Evolutionary conservation across 2,113 vertebrate species (phyloP), one percentile per base, ranked within the genome.

Genomic region (Arizona elegans): DNA sequence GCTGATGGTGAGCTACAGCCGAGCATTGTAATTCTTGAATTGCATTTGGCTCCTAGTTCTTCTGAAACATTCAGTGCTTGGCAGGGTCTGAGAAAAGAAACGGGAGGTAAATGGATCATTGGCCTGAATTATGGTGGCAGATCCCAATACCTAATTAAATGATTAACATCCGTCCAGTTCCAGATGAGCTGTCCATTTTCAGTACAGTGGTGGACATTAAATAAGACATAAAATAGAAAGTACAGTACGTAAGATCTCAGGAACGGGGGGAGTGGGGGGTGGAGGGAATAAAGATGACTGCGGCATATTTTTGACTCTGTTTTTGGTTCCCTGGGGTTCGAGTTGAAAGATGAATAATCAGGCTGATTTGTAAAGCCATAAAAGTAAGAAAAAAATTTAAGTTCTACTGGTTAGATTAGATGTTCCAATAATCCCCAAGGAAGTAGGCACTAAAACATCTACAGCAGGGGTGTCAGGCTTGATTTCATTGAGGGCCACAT

Each of bases 111-210:
- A 86, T 86, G 75, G 55, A 58, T 88, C 88, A 52, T 86, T 92
- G 92, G 53, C 81, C 87, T 89, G 92, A 93, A 93, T 93, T 93
- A 86, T 50, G 47, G 90, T 93, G 88, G 75, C 88, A 90, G 70
- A 50, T 59, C 55, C 88, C 88, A 86, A 19, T 86, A 56, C 23
- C 89, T 95, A 94, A 19, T 93, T 88, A 1, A 33, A 24, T 17
- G 94, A 89, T 54, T 0, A 0, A 23, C 56, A 62, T 4, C 50
- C 47, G 13, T 47, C 88, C 55, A 29, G 0, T 43, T 70, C 54
- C 24, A n/a, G 81, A 90, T 92, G 89, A 58, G 91, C 94, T 54
- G 86, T 65, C 50, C 24, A 87, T 81, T 93, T 90, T 5, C 3
- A 52, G 90, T 43, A 53, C 1, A 91, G 90, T 29, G 58, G 88